Conservation (phyloP, 35 echinoderm and acorn worm genomes). For the Hemicentrotus pulcherrimus region DNA sequence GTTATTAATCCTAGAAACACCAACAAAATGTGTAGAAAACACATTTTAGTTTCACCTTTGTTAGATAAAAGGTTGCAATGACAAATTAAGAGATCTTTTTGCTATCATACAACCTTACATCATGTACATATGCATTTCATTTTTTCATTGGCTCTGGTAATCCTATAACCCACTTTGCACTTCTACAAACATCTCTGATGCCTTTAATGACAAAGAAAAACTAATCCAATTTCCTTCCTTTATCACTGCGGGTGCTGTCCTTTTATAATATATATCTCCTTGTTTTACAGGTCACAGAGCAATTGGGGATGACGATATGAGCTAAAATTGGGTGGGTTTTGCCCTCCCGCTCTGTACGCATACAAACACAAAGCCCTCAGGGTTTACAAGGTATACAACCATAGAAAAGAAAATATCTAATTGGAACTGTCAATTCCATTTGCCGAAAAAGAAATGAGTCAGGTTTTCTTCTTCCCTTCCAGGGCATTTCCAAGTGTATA, state of each 20-base stretch:
- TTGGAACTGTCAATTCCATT: neutral
- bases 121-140: neutral
- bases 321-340: neutral
- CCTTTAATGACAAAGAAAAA: neutral
- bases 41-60: too few species aligned
- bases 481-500: neutral
- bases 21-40: too few species aligned
- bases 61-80: too few species aligned
- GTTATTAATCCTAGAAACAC: too few species aligned
- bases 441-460: neutral
- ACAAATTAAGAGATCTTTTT: too few species aligned
- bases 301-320: neutral
- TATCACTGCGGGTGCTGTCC: neutral
- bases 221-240: neutral
- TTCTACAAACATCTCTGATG: neutral
- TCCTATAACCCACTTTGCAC: slow-evolving; percentile 16
- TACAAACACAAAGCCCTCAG: neutral
- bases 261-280: neutral
- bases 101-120: neutral
- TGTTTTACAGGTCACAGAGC: slow-evolving; percentile 1
- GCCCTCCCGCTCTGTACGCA: neutral
- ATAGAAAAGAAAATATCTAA: neutral
- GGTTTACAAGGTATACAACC: neutral
- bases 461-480: neutral
- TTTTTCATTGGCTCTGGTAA: neutral